These are phyloP conservation scores for Imbricaverruca yamaguchii DNA, from an alignment of 2,888 invertebrate genomes.

Conservation along the genomic window DNA sequence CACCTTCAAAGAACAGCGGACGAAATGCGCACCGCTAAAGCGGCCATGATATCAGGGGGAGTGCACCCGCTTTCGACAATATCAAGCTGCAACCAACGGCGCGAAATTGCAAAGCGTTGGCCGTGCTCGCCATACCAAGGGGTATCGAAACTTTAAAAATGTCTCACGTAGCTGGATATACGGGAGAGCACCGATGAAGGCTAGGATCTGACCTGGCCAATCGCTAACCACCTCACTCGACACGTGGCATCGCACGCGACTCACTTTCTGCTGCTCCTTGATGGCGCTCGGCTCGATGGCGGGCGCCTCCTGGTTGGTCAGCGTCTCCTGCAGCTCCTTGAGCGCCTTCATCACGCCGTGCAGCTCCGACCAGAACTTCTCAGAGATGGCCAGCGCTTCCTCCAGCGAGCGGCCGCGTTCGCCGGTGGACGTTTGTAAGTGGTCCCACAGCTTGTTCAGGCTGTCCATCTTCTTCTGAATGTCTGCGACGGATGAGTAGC, in stretches of 20 bases:
- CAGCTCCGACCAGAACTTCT: constrained; percentile 92
- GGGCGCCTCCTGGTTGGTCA: constrained; percentile 81
- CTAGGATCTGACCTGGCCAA: too few relatives aligned
- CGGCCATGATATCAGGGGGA: too few relatives aligned
- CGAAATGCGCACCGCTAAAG: too few relatives aligned
- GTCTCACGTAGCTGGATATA: too few relatives aligned
- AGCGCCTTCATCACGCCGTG: constrained; percentile 82
- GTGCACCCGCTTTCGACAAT: too few relatives aligned
- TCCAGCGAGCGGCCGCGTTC: constrained; percentile 75
- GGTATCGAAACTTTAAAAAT: too few relatives aligned
- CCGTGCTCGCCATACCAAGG: too few relatives aligned
- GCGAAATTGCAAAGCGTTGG: too few relatives aligned
- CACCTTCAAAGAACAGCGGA: too few relatives aligned
- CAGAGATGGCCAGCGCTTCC: constrained; percentile 77
- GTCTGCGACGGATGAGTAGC: constrained; percentile 47
- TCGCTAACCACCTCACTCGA: too few relatives aligned
- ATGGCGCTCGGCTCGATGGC: constrained; percentile 88
- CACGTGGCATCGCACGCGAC: neutral
- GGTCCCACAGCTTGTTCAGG: constrained; percentile 85
- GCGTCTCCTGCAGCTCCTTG: constrained; percentile 78
- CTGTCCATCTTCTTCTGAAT: constrained; percentile 87
- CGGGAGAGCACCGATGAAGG: too few relatives aligned
- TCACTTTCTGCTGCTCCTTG: constrained; percentile 66
- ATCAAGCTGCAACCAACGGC: too few relatives aligned
- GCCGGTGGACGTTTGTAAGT: constrained; percentile 77